Conservation (phyloP, 2,888 invertebrate species). For the Uloborus plumipes region DNA sequence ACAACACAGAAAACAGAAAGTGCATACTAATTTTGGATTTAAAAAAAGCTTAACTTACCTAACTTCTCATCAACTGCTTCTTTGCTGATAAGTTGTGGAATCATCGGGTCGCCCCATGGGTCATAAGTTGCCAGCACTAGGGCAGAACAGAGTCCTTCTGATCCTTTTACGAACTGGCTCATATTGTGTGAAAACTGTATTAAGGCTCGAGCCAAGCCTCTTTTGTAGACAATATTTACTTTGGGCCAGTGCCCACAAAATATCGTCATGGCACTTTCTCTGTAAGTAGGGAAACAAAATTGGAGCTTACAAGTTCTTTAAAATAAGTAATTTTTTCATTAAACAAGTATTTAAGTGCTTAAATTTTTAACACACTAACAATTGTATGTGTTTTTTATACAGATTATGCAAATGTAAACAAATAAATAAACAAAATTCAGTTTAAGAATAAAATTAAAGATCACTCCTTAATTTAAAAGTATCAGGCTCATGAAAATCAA, state of each 20-base stretch:
- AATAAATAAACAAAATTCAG: too few relatives aligned
- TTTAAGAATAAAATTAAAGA: too few relatives aligned
- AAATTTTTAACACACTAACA: too few relatives aligned
- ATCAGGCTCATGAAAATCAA: too few relatives aligned
- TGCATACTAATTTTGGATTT: not conserved
- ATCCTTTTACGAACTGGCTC: slow-evolving; percentile 38
- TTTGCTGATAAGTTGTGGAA: slow-evolving; percentile 27
- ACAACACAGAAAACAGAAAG: not conserved
- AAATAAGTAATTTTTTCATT: too few relatives aligned
- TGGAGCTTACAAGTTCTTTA: too few relatives aligned
- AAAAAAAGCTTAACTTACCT: slow-evolving; percentile 26
- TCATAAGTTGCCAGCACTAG: slow-evolving; percentile 56
- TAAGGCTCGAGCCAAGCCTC: slow-evolving; percentile 44
- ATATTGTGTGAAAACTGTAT: slow-evolving; percentile 48
- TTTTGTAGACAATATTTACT: slow-evolving; percentile 42
- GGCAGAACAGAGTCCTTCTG: slow-evolving; percentile 51
- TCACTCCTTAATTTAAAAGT: too few relatives aligned
- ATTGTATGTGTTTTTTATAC: too few relatives aligned
- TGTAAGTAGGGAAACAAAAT: slow-evolving; percentile 6
- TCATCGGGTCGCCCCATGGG: slow-evolving; percentile 54
- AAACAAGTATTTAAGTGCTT: too few relatives aligned
- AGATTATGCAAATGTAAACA: too few relatives aligned
- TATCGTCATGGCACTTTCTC: slow-evolving; percentile 59
- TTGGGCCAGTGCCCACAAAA: slow-evolving; percentile 42
- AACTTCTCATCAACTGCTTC: slow-evolving; percentile 21